A percentile compares a stretch with the other conserved stretches of the same genome.
Conservation (phyloP, 2,797 vertebrate genomes). For the Sebastes itinus region DNA sequence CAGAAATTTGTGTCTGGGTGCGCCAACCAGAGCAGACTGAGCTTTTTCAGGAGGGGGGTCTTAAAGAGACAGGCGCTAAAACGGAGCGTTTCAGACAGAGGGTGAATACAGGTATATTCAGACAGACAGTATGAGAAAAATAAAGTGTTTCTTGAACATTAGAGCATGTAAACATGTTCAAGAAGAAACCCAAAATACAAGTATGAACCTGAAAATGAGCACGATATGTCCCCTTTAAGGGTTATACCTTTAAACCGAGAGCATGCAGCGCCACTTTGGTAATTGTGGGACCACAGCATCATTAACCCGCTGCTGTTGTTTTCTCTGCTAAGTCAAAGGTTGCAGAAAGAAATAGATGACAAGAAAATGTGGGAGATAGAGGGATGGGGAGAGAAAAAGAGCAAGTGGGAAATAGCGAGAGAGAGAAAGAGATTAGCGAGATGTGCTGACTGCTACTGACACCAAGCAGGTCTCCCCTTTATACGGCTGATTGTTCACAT, state of each 20-base stretch:
- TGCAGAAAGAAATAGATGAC: neutral
- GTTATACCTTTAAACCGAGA: neutral
- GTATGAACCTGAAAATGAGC: neutral
- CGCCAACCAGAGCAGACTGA: too few species aligned
- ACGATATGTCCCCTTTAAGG: neutral
- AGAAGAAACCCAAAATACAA: too few species aligned
- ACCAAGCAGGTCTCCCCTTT: neutral
- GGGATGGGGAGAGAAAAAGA: neutral
- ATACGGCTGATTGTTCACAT: conserved; percentile 10
- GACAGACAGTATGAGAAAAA: too few species aligned
- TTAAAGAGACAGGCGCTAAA: too few species aligned
- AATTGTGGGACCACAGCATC: neutral
- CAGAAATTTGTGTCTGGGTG: too few species aligned
- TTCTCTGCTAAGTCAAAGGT: neutral
- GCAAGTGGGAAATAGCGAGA: neutral
- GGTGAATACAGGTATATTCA: neutral
- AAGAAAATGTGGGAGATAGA: neutral
- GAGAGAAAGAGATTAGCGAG: neutral
- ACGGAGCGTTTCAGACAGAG: too few species aligned
- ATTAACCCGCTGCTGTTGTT: neutral
- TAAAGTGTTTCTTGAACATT: neutral
- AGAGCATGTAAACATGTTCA: neutral
- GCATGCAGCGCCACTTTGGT: neutral
- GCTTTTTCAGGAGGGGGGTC: too few species aligned
- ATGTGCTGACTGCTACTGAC: conserved; percentile 4